Evolutionary conservation across 2,888 invertebrate species (phyloP).

Genomic region (Fabriciana adippe): DNA sequence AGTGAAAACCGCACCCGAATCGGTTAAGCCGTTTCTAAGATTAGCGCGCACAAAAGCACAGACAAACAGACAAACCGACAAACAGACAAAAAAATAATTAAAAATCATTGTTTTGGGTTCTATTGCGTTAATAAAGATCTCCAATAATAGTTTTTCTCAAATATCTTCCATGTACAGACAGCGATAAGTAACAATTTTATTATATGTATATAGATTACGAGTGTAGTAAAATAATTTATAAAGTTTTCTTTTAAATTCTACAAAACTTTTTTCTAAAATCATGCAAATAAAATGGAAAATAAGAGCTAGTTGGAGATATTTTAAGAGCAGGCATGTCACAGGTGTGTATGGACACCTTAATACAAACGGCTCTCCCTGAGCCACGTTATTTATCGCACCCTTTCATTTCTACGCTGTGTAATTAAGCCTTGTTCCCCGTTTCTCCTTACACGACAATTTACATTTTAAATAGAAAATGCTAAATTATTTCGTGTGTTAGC

Average conservation of each 20-base stretch:
- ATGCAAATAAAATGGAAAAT: neutral
- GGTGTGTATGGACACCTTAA: constrained; percentile 24
- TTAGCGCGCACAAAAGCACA: too few relatives aligned
- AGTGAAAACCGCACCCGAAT: too few relatives aligned
- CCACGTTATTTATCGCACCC: constrained; percentile 32
- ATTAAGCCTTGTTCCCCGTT: constrained; percentile 27
- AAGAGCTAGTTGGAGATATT: neutral
- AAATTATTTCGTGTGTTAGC: neutral
- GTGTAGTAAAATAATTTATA: too few relatives aligned
- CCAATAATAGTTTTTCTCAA: too few relatives aligned
- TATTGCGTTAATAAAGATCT: too few relatives aligned
- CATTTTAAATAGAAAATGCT: constrained; percentile 14
- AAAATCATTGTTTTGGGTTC: too few relatives aligned
- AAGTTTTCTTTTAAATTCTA: neutral
- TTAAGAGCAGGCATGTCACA: constrained; percentile 1
- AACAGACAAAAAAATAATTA: too few relatives aligned
- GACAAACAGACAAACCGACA: too few relatives aligned
- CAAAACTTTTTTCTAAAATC: neutral
- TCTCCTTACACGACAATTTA: constrained; percentile 17
- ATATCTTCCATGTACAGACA: too few relatives aligned
- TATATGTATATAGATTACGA: too few relatives aligned
- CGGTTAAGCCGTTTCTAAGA: too few relatives aligned
- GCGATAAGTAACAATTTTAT: too few relatives aligned
- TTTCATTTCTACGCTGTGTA: constrained; percentile 16
- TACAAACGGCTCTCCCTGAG: constrained; percentile 20